Percentiles rank a stretch among this genome's conserved stretches.
These are phyloP conservation scores for Pocillopora grandis DNA, from an alignment of 92 coral and sea anemone genomes.

Conservation along the genomic window DNA sequence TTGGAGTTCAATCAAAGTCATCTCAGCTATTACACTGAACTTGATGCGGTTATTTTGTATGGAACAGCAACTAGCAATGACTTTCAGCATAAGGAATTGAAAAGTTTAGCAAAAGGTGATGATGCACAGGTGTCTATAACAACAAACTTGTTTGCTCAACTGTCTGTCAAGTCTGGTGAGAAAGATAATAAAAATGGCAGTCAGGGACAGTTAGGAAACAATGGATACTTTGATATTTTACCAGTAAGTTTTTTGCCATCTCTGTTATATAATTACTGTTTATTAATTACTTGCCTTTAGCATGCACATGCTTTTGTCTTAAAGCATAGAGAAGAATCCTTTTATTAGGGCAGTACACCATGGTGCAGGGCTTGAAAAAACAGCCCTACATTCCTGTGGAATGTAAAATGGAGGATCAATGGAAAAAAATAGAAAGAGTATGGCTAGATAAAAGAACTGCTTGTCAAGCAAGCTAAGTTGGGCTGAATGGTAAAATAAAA, in stretches of 20 bases:
- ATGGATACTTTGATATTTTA: slow-evolving; percentile 81
- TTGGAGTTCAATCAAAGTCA: slow-evolving; percentile 92
- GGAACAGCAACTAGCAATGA: slow-evolving; percentile 51
- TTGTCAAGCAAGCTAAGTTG: no score
- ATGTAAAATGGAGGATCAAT: no score
- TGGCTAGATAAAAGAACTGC: no score
- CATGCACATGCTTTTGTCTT: no score
- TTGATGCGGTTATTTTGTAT: slow-evolving; percentile 86
- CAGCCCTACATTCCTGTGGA: no score
- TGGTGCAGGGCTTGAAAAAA: no score
- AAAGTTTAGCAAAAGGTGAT: not conserved
- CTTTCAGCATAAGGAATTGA: not conserved
- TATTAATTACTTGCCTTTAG: no score
- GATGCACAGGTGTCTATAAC: slow-evolving; percentile 34
- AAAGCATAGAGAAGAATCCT: no score
- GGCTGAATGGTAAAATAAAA: no score
- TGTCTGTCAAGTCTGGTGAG: slow-evolving; percentile 54
- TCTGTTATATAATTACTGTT: not conserved
- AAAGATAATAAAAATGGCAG: slow-evolving; percentile 6
- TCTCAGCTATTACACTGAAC: slow-evolving; percentile 90
- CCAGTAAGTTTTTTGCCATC: slow-evolving; percentile 57
- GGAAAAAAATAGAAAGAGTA: no score
- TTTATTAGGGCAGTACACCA: no score
- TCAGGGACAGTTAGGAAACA: slow-evolving; percentile 33
- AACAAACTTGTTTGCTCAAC: slow-evolving; percentile 55